Percentiles rank a stretch among this genome's conserved stretches.
These are phyloP conservation scores for Lytechinus pictus DNA, from an alignment of 35 echinoderm and acorn worm species.

Conservation along the genomic window DNA sequence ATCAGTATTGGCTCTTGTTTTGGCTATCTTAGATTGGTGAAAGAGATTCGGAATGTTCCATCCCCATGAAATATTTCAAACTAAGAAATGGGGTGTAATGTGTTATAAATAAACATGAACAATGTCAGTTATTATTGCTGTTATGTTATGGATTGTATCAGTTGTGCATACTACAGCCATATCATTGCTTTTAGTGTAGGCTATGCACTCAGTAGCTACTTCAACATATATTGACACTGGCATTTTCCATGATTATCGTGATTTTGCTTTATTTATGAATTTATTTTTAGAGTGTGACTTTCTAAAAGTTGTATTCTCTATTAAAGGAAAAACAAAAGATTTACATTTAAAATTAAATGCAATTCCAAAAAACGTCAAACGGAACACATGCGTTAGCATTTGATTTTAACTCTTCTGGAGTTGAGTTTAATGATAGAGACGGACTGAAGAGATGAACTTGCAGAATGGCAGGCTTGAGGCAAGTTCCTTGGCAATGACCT, in stretches of 20 bases:
- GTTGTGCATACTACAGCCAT: background rate
- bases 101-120: background rate
- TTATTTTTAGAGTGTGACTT: too few species aligned
- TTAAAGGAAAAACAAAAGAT: too few species aligned
- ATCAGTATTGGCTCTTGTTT: background rate
- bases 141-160: background rate
- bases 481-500: slow-evolving; percentile 9
- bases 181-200: too few species aligned
- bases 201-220: too few species aligned
- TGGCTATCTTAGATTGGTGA: background rate
- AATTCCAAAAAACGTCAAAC: too few species aligned
- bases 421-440: background rate
- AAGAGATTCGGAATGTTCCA: background rate
- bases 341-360: too few species aligned
- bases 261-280: too few species aligned
- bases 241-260: too few species aligned
- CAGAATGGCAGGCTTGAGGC: background rate
- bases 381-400: too few species aligned
- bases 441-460: background rate
- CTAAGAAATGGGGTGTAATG: background rate
- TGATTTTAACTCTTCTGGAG: too few species aligned
- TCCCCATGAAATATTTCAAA: background rate
- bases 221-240: too few species aligned
- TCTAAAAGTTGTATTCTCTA: too few species aligned
- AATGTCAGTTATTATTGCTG: background rate